Conservation (phyloP, 2,888 invertebrate species). For the Mycalesis mineus region DNA sequence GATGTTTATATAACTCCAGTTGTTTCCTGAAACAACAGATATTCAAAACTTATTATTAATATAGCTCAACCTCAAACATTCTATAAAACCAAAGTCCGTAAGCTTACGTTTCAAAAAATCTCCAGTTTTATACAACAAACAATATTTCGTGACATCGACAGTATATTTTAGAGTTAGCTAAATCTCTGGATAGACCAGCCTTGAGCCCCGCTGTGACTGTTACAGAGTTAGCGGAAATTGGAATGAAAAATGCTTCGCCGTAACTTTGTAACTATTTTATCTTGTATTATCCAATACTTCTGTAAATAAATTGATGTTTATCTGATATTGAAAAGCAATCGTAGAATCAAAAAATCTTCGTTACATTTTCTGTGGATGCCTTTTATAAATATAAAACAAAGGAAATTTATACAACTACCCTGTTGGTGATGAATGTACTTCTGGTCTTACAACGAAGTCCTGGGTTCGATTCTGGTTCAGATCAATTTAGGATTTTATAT, state of each 20-base stretch:
- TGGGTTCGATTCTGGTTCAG: too few species aligned
- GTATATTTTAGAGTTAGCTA: slow-evolving; percentile 17
- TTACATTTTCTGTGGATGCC: too few species aligned
- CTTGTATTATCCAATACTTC: slow-evolving; percentile 6
- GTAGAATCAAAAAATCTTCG: too few species aligned
- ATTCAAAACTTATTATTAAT: neutral
- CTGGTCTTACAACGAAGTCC: too few species aligned
- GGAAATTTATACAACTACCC: too few species aligned
- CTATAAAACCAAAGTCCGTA: neutral
- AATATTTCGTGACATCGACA: slow-evolving; percentile 13
- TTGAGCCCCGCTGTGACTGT: slow-evolving; percentile 9
- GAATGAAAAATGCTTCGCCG: slow-evolving; percentile 2
- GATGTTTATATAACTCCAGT: too few species aligned
- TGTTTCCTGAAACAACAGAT: too few species aligned
- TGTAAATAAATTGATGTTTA: too few species aligned
- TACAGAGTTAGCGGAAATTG: slow-evolving; percentile 13
- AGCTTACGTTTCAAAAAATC: slow-evolving; percentile 7
- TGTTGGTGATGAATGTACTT: too few species aligned
- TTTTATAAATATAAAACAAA: too few species aligned
- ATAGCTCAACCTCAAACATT: neutral
- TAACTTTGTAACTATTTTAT: slow-evolving; percentile 8
- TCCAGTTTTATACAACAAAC: neutral
- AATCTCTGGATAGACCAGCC: slow-evolving; percentile 11
- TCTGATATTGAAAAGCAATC: too few species aligned
- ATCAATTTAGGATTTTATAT: too few species aligned